phyloP scores from a whole-genome alignment of 2,113 vertebrate genomes.

The Lucifuga dentata region DNA sequence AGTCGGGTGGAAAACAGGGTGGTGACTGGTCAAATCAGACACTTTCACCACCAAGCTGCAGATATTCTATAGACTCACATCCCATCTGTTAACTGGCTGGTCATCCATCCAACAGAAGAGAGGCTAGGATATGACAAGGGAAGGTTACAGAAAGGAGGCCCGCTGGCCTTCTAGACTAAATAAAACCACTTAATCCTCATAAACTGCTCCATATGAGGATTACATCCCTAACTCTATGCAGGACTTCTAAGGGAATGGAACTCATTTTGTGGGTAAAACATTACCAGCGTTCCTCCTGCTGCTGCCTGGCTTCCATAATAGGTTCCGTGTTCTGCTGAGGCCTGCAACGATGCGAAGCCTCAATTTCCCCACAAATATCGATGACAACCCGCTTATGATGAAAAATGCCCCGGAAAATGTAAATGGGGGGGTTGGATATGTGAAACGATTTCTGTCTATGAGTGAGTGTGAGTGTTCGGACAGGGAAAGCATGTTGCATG shows the following conservation, averaged over 20 bases:
- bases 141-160: constrained; percentile 49
- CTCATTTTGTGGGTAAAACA: constrained; percentile 79
- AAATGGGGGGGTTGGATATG: constrained; percentile 69
- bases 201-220: constrained; percentile 83
- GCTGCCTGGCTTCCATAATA: constrained; percentile 72
- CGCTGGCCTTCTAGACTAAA: constrained; percentile 75
- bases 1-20: constrained; percentile 15
- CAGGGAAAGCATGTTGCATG: constrained; percentile 33
- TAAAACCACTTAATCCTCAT: constrained; percentile 83
- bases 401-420: constrained; percentile 81
- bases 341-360: constrained; percentile 35
- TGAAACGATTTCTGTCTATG: constrained; percentile 52
- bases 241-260: constrained; percentile 73
- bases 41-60: constrained; percentile 28
- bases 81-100: constrained; percentile 25
- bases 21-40: constrained; percentile 18
- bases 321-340: constrained; percentile 64
- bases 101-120: constrained; percentile 22
- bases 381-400: constrained; percentile 78
- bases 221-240: constrained; percentile 65
- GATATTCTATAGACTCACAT: background rate
- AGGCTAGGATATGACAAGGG: constrained; percentile 30
- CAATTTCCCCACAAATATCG: constrained; percentile 57
- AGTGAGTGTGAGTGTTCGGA: constrained; percentile 43
- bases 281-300: constrained; percentile 74